Conservation (phyloP, 2,113 vertebrate species). For the Daphoenositta chrysoptera region DNA sequence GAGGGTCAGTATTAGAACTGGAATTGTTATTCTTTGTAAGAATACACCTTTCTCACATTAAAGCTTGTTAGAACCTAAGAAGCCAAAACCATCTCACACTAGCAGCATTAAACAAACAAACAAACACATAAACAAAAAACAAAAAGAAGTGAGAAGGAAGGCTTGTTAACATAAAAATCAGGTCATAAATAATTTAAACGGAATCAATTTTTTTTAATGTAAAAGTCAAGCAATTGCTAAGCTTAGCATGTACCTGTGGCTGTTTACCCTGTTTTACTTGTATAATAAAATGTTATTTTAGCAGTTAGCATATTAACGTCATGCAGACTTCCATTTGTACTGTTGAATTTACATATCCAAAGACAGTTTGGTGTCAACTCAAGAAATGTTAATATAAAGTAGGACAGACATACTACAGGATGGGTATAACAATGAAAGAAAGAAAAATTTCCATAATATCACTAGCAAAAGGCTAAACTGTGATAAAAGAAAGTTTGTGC, state of each 20-base stretch:
- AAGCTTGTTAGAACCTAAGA: not conserved
- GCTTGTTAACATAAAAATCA: not conserved
- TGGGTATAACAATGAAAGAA: not conserved
- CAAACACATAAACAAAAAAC: not conserved
- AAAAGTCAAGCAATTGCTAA: not conserved
- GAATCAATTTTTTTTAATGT: not conserved
- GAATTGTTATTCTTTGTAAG: not conserved
- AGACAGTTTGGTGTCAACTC: not conserved
- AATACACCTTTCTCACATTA: not conserved
- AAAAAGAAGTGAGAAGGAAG: not conserved
- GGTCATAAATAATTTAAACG: not conserved
- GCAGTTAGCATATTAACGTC: not conserved
- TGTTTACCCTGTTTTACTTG: not conserved
- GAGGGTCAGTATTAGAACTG: not conserved
- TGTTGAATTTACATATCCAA: not conserved
- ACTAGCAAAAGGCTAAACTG: not conserved
- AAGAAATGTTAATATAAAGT: not conserved
- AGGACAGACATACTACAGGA: not conserved
- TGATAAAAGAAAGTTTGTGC: not conserved
- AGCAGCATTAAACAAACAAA: not conserved
- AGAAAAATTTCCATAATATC: not conserved
- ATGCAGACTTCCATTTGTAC: not conserved
- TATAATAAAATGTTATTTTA: not conserved
- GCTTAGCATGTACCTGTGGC: not conserved
- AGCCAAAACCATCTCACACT: not conserved